Percentiles rank a stretch among this genome's conserved stretches.
phyloP scores from a whole-genome alignment of 2,797 vertebrate species.

The Chromobotia macracanthus region DNA sequence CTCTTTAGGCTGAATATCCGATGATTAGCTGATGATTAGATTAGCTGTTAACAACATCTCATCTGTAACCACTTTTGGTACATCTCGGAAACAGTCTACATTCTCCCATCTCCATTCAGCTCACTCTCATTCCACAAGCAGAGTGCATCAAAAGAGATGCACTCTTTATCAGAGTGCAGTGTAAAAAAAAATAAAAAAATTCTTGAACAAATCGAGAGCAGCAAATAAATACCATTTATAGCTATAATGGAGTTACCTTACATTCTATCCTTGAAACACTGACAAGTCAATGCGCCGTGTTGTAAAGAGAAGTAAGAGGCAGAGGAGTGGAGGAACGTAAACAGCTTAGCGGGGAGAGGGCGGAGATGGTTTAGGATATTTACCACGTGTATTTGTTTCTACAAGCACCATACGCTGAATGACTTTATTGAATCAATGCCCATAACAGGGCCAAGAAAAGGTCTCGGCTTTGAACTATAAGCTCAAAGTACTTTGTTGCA shows the following conservation, averaged over 20 bases:
- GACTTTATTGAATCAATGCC: not conserved
- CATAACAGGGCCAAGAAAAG: not conserved
- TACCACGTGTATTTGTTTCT: not conserved
- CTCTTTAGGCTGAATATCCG: not conserved
- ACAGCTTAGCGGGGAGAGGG: not conserved
- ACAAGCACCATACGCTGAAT: not conserved
- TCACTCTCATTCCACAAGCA: slow-evolving; percentile 3
- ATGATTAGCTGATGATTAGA: not conserved
- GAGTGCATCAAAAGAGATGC: no score
- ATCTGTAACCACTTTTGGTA: not conserved
- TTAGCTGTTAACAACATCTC: slow-evolving; percentile 28
- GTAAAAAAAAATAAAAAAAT: slow-evolving; percentile 17
- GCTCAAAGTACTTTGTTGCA: not conserved
- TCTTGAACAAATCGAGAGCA: slow-evolving; percentile 22
- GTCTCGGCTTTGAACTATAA: not conserved
- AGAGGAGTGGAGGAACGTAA: slow-evolving; percentile 2
- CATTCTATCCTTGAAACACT: slow-evolving; percentile 18
- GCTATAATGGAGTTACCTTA: not conserved
- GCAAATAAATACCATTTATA: not conserved
- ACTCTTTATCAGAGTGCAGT: not conserved
- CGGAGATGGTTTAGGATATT: slow-evolving; percentile 1
- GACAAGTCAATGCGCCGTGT: not conserved
- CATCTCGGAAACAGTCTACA: slow-evolving; percentile 14
- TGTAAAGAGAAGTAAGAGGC: slow-evolving; percentile 1
- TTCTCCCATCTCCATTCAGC: slow-evolving; percentile 12